Conservation (phyloP, 2,888 invertebrate genomes). For the Dryococelus australis region DNA sequence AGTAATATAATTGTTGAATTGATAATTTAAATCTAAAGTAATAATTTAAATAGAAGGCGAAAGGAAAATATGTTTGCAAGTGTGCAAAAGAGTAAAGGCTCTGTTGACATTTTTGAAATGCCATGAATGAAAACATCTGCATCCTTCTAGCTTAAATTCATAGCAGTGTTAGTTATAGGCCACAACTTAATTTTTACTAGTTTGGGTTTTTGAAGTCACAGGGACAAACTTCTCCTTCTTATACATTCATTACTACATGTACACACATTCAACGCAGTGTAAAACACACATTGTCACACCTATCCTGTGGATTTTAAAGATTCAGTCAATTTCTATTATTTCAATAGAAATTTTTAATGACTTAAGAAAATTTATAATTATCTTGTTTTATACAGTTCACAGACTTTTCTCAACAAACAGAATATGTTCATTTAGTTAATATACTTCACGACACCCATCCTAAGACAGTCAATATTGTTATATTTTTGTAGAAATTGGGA, state of each 20-base stretch:
- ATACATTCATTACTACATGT: no score
- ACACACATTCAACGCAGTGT: neutral
- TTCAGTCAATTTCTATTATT: no score
- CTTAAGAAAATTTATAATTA: neutral
- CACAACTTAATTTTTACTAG: neutral
- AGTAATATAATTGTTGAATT: slow-evolving; percentile 17
- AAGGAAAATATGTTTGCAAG: neutral
- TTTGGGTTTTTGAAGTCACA: no score
- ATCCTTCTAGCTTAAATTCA: neutral
- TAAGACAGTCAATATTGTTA: neutral
- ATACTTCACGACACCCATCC: neutral
- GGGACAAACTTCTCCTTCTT: no score
- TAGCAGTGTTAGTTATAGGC: neutral
- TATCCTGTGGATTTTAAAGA: neutral
- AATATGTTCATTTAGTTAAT: neutral
- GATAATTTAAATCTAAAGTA: neutral
- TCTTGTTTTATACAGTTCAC: neutral
- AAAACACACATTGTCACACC: slow-evolving; percentile 10
- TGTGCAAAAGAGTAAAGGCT: slow-evolving; percentile 12
- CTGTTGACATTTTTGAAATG: neutral
- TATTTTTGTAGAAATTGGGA: neutral
- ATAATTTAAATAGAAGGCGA: neutral
- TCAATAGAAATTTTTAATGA: no score
- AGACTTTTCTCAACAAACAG: neutral
- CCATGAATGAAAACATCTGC: neutral